Percentiles rank a stretch among this genome's conserved stretches.
phyloP scores from a whole-genome alignment of 2,797 vertebrate species.

The Oceanodroma leucorhoa region DNA sequence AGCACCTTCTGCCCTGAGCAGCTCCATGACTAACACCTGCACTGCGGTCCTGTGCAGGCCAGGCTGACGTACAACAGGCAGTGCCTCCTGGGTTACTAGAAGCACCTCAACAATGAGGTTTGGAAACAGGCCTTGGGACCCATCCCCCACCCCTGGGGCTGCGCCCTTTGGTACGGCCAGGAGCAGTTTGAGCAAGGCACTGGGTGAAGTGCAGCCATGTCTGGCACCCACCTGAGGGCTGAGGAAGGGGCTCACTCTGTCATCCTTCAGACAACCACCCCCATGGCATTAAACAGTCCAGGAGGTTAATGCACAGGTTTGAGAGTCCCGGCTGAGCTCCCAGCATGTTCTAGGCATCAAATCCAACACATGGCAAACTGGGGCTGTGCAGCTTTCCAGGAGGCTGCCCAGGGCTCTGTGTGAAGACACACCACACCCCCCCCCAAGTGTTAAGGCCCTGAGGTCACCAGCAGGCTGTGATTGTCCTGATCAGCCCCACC shows the following conservation, averaged over 20 bases:
- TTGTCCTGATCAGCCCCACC: background rate
- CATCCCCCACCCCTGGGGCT: rapidly evolving
- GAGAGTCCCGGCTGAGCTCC: background rate
- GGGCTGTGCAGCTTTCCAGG: background rate
- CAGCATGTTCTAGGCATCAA: background rate
- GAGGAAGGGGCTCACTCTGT: background rate
- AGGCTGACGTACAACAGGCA: background rate
- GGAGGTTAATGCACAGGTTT: background rate
- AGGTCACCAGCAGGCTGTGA: background rate
- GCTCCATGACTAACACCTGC: background rate
- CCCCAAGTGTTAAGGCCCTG: background rate
- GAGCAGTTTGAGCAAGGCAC: background rate
- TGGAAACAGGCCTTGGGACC: background rate
- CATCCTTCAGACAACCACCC: background rate
- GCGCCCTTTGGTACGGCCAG: rapidly evolving
- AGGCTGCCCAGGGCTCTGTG: background rate
- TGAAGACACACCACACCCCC: no score
- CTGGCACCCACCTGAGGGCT: background rate
- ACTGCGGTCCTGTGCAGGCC: background rate
- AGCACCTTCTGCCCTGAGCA: background rate
- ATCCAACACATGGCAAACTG: background rate
- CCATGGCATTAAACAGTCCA: rapidly evolving
- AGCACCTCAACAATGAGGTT: background rate
- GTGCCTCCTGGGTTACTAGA: background rate
- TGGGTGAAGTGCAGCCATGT: background rate